These are phyloP conservation scores for Phrixothrix hirtus DNA, from an alignment of 2,888 invertebrate species.

Conservation along the genomic window DNA sequence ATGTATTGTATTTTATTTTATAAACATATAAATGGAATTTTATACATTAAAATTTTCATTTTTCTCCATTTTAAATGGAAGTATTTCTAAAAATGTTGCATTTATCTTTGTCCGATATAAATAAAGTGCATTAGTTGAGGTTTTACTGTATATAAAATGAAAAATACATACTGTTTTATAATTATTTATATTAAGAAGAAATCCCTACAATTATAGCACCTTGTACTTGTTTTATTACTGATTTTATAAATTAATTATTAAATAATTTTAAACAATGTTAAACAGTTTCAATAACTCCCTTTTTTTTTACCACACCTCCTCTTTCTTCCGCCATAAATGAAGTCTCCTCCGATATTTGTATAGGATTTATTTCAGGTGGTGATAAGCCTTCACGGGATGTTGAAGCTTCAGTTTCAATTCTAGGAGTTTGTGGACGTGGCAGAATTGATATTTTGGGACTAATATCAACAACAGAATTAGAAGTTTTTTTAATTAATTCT, in stretches of 20 bases:
- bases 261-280: slow-evolving; percentile 39
- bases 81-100: too few species aligned
- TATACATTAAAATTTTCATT: slow-evolving; percentile 2
- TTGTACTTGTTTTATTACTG: background rate
- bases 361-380: slow-evolving; percentile 31
- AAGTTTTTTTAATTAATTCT: slow-evolving; percentile 71
- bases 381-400: slow-evolving; percentile 31
- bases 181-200: background rate
- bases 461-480: slow-evolving; percentile 57
- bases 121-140: too few species aligned
- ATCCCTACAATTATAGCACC: background rate
- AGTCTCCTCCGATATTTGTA: slow-evolving; percentile 71
- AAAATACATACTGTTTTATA: background rate
- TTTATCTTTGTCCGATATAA: too few species aligned
- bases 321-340: slow-evolving; percentile 72
- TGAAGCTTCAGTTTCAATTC: slow-evolving; percentile 26
- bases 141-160: background rate
- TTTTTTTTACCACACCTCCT: slow-evolving; percentile 44
- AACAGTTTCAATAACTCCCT: slow-evolving; percentile 59
- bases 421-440: slow-evolving; percentile 56
- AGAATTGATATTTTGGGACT: slow-evolving; percentile 52
- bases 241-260: slow-evolving; percentile 6
- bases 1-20: too few species aligned
- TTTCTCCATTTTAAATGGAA: too few species aligned
- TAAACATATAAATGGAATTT: too few species aligned